A percentile compares a stretch with the other conserved stretches of the same genome.
These are phyloP conservation scores for Gymnodraco acuticeps DNA, from an alignment of 2,797 vertebrate genomes.

Conservation along the genomic window DNA sequence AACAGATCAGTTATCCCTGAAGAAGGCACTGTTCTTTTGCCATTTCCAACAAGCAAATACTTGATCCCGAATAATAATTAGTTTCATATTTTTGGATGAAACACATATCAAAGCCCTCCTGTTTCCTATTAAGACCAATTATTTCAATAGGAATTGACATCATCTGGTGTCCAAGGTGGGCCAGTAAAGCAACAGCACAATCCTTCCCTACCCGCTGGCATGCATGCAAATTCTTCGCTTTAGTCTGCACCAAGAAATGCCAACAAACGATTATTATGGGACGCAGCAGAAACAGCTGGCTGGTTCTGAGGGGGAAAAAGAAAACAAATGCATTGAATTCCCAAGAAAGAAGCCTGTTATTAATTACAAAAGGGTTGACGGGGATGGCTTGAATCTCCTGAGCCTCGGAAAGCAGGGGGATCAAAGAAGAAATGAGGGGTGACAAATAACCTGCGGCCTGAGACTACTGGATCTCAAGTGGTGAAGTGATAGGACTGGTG, in stretches of 20 bases:
- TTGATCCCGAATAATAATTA: slow-evolving; percentile 66
- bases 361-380: slow-evolving; percentile 87
- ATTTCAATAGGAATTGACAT: slow-evolving; percentile 67
- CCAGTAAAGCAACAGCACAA: slow-evolving; percentile 47
- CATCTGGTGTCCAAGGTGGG: slow-evolving; percentile 57
- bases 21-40: slow-evolving; percentile 40
- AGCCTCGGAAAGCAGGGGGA: slow-evolving; percentile 81
- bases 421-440: slow-evolving; percentile 83
- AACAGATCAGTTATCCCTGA: slow-evolving; percentile 35
- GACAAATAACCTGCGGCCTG: slow-evolving; percentile 77
- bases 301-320: slow-evolving; percentile 30
- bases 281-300: slow-evolving; percentile 78
- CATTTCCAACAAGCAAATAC: slow-evolving; percentile 41
- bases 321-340: slow-evolving; percentile 74
- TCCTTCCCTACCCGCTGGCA: slow-evolving; percentile 50
- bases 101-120: slow-evolving; percentile 48
- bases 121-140: slow-evolving; percentile 61
- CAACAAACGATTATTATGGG: slow-evolving; percentile 84
- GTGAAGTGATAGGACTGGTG: slow-evolving; percentile 37
- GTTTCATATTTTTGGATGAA: slow-evolving; percentile 61
- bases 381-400: slow-evolving; percentile 79
- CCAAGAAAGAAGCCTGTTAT: slow-evolving; percentile 84
- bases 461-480: slow-evolving; percentile 65
- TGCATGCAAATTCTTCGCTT: slow-evolving; percentile 50
- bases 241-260: slow-evolving; percentile 40